A percentile compares a stretch with the other conserved stretches of the same genome.
Evolutionary conservation across 53 echinoderm and acorn worm genomes (phyloP).

Genomic region (Zoroaster sp.): DNA sequence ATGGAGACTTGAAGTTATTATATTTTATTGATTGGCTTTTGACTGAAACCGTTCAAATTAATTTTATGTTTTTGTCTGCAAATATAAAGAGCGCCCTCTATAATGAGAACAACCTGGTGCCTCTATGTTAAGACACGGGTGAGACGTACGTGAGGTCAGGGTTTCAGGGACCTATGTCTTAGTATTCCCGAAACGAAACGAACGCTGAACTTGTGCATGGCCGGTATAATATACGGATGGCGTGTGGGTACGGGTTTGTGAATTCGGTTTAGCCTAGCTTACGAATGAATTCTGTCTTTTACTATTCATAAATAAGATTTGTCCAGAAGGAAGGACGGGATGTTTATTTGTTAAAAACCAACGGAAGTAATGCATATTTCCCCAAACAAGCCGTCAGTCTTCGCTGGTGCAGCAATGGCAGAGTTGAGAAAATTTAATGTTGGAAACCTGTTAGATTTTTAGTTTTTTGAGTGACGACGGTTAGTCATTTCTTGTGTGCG

Average conservation of each 20-base stretch:
- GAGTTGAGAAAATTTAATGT: not conserved
- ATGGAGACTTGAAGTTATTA: too few relatives aligned
- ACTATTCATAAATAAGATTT: too few relatives aligned
- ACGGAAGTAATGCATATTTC: not conserved
- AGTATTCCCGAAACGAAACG: too few relatives aligned
- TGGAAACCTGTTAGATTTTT: slow-evolving; percentile 37
- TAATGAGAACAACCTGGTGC: not conserved
- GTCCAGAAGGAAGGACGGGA: not conserved
- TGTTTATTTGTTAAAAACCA: not conserved
- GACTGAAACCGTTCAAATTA: too few relatives aligned
- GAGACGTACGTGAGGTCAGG: not conserved
- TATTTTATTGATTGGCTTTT: too few relatives aligned
- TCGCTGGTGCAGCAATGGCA: not conserved
- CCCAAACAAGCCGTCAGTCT: not conserved
- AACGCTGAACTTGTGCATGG: too few relatives aligned
- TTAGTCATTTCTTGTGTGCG: not conserved
- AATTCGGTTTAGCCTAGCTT: too few relatives aligned
- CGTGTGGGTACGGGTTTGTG: too few relatives aligned
- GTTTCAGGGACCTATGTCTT: not conserved
- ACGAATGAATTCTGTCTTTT: too few relatives aligned
- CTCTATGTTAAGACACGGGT: not conserved
- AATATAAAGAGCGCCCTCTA: not conserved
- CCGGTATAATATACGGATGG: too few relatives aligned
- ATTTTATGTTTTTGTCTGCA: too few relatives aligned
- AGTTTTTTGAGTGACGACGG: too few relatives aligned